phyloP scores from a whole-genome alignment of 1,140 invertebrate species.

The Calosoma granatense region DNA sequence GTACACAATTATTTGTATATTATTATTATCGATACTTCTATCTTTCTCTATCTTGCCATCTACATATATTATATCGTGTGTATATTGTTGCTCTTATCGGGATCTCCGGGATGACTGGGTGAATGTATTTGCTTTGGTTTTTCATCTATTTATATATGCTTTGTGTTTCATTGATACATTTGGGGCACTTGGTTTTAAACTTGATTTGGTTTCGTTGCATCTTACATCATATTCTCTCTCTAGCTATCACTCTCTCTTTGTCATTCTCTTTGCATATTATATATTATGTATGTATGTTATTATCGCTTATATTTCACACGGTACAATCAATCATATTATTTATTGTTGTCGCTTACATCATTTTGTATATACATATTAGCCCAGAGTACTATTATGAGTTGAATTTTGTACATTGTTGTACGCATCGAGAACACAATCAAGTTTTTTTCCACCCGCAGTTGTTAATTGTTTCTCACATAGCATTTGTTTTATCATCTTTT shows the following conservation, averaged over 20 bases:
- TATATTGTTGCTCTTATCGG: neutral
- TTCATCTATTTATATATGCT: neutral
- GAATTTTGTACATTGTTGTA: neutral
- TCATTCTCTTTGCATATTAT: too few relatives aligned
- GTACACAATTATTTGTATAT: conserved; percentile 19
- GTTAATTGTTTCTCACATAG: conserved; percentile 34
- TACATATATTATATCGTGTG: conserved; percentile 8
- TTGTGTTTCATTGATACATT: conserved; percentile 11
- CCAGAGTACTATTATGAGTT: neutral
- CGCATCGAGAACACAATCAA: conserved; percentile 4
- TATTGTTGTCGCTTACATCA: neutral
- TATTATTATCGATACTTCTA: conserved; percentile 14
- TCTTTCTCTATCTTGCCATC: neutral
- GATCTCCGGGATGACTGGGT: conserved; percentile 12
- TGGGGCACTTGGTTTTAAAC: conserved; percentile 3
- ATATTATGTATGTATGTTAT: too few relatives aligned
- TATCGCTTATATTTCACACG: neutral
- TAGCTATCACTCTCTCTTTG: too few relatives aligned
- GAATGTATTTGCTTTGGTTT: conserved; percentile 10
- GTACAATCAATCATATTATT: too few relatives aligned
- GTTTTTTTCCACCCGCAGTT: conserved; percentile 26
- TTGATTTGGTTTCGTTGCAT: conserved; percentile 12
- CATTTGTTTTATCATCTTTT: conserved; percentile 54
- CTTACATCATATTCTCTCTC: conserved; percentile 7
- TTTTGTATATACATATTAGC: neutral